Evolutionary conservation across 2,113 vertebrate species (phyloP).

Genomic region (Nothoprocta perdicaria): DNA sequence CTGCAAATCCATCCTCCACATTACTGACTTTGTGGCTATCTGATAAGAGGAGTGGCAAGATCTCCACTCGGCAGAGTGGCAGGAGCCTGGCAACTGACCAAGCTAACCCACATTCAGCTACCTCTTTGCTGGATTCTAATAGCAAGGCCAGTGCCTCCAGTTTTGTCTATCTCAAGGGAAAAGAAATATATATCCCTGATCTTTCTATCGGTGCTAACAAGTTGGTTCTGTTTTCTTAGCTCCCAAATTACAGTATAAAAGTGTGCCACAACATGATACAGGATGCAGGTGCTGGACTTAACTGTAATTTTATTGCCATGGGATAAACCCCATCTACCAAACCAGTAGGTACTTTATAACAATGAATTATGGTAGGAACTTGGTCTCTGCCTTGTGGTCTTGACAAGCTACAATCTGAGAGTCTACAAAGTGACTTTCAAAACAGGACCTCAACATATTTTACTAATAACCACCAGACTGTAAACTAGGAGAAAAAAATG

Average conservation of each 20-base stretch:
- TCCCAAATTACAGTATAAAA: background rate
- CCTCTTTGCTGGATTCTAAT: background rate
- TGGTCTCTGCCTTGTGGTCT: rapidly evolving
- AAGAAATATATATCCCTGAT: background rate
- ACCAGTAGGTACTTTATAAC: background rate
- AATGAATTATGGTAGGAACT: background rate
- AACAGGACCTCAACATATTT: background rate
- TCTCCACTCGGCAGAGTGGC: background rate
- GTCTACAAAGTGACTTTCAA: background rate
- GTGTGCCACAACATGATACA: background rate
- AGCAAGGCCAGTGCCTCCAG: rapidly evolving
- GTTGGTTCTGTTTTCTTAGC: background rate
- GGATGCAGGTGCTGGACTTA: background rate
- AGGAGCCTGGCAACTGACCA: background rate
- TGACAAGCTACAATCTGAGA: background rate
- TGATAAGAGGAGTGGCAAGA: rapidly evolving
- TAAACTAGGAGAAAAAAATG: background rate
- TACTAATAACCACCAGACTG: background rate
- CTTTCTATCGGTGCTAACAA: rapidly evolving
- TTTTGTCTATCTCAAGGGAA: background rate
- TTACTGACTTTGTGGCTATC: background rate
- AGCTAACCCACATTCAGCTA: background rate
- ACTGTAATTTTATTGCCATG: background rate
- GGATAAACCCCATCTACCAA: background rate
- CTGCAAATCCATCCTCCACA: background rate